Percentiles rank a stretch among this genome's conserved stretches.
Conservation (phyloP, 2,888 invertebrate species). For the Lasioglossum figueresi region DNA sequence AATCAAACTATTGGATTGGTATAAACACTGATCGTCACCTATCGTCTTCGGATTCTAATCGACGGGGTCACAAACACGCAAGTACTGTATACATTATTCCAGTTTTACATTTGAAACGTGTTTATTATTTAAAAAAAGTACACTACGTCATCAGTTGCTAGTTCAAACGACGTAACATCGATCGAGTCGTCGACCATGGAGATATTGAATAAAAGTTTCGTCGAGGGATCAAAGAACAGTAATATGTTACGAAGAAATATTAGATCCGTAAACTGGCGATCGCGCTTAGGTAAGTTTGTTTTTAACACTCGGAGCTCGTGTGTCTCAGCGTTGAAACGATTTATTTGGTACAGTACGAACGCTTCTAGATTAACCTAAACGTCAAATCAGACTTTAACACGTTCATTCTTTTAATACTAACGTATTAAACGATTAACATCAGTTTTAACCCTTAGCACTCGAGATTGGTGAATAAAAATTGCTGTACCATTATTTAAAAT, state of each 20-base stretch:
- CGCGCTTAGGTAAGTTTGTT: background rate
- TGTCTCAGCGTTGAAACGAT: background rate
- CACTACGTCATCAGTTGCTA: background rate
- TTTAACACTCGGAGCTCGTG: background rate
- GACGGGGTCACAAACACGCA: background rate
- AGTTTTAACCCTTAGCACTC: background rate
- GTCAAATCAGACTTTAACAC: constrained; percentile 20
- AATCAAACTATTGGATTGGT: background rate
- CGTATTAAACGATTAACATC: background rate
- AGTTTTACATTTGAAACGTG: background rate
- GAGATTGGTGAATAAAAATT: no score
- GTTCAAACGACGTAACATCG: background rate
- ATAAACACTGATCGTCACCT: background rate
- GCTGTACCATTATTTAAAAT: no score
- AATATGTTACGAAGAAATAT: background rate
- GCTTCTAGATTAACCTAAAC: constrained; percentile 1
- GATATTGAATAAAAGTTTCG: background rate
- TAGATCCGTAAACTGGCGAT: background rate
- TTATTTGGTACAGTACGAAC: background rate
- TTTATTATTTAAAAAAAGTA: background rate
- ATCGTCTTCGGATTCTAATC: background rate
- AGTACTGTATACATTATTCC: background rate
- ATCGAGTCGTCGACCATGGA: background rate
- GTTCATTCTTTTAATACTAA: background rate
- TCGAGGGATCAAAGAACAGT: constrained; percentile 4